Base-by-base conservation (phyloP, 2,113 vertebrate genomes). In the Proteles cristata region DNA sequence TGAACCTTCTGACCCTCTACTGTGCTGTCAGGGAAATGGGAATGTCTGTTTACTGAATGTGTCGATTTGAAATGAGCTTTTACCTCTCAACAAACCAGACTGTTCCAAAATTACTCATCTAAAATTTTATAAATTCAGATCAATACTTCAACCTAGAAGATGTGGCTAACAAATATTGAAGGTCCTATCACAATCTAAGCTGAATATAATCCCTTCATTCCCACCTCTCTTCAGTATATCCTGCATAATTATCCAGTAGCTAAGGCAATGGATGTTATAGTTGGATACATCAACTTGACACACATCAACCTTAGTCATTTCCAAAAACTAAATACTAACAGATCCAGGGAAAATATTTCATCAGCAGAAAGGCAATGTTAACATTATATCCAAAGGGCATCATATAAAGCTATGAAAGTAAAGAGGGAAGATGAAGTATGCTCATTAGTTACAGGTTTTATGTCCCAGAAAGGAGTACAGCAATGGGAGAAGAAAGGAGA, bases 1-100 rank as follows among this genome's bases (percentile, higher is more conserved):
- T 48, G 19, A 16, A 82, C 10, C 19, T 83, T 89, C 45, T 63
- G 31, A 53, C 8, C 55, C 17, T 96, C 76, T 87, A 58, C 19
- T 81, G n/a, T 79, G 45, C 48, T 90, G 19, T 87, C 74, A 66
- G 55, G 66, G 90, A 88, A 87, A 76, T 66, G 31, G 61, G 45
- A 88, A 45, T 66, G 61, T 81, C 17, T 90, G n/a, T 33, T 94
- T 90, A 94, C 25, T 85, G 5, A 90, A 35, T 26, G 12, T 25
- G 63, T 87, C 71, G 93, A 45, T 91, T 48, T 61, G 65, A 91
- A 97, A 73, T 79, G 73, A 96, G 71, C 88, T 95, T 87, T 91
- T 50, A 85, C 33, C 61, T 88, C 77, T 82, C 71, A 86, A 90
- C 7, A 92, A 93, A 87, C 35, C 65, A 93, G 19, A 28, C 28